Evolutionary conservation across 1,140 invertebrate species (phyloP), one percentile per base, ranked within the genome.

Genomic region (Leucophenga varia): DNA sequence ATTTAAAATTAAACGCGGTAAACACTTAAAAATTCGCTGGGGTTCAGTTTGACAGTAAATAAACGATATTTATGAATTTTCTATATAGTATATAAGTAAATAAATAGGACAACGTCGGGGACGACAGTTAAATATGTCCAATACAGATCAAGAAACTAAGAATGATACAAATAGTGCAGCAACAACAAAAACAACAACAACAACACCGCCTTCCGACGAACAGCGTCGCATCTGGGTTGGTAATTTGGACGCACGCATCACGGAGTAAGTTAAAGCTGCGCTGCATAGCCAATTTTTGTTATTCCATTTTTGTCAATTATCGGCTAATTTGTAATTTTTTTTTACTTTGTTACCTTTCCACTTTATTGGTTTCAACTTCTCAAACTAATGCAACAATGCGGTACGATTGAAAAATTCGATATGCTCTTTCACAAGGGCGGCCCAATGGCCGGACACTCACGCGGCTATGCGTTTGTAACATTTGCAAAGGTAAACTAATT

Each of bases 391-490:
- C 90, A 94, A 85, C 88, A 90, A 82, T 87, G 90, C 85, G 93
- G 93, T 72, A 79, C 82, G 57, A 88, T 95, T 64, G 88, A 91
- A 79, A 93, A 94, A 83, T 95, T 95, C 80, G 92, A 96, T 77
- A 86, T 95, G 76, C 83, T 96, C 42, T 95, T 93, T 75, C 91
- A 95, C 75, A 91, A 91, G 55, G 85, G 84, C 49, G 93, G 93
- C 43, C 89, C 91, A 39, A 83, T 90, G 61, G 84, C 86, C 61
- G 93, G 92, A 34, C 89, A 91, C 72, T 89, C 93, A 1, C 78
- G 91, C 54, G 93, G 93, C n/a, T 96, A 95, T 75, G 92, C 91
- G 22, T 96, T 96, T 78, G 89, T 93, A 18, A 95, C 91, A 0
- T 96, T 89, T 65, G 81, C 84, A 59, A 79, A 68, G 0, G 75